Conservation (phyloP, 2,797 vertebrate genomes). For the Caiman crocodilus region DNA sequence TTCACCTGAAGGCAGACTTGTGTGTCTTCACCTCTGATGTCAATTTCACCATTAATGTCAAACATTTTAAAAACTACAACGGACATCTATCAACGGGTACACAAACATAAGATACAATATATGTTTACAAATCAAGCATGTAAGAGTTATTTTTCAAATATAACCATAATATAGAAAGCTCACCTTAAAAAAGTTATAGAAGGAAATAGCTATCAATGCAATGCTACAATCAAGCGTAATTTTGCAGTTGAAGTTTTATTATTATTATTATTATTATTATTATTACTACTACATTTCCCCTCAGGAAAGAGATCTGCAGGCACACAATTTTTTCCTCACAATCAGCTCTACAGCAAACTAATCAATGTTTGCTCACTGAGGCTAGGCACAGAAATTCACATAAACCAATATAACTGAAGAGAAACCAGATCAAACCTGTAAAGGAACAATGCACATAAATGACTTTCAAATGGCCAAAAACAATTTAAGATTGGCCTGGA, state of each 20-base stretch:
- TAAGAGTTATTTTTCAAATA: neutral
- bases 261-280: neutral
- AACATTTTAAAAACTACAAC: slow-evolving; percentile 94
- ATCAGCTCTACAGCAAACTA: neutral
- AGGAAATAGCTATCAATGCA: neutral
- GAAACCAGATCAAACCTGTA: no score
- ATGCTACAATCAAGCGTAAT: neutral
- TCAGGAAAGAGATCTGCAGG: neutral
- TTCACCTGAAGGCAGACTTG: slow-evolving; percentile 92
- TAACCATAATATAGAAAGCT: neutral
- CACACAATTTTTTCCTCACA: neutral
- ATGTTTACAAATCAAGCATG: slow-evolving; percentile 29
- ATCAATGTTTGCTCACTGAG: neutral
- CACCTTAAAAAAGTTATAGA: neutral
- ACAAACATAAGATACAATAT: slow-evolving; percentile 43
- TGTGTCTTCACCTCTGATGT: slow-evolving; percentile 90
- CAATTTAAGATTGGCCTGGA: no score
- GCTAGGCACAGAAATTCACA: neutral
- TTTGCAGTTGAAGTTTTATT: neutral
- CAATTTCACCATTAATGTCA: slow-evolving; percentile 91
- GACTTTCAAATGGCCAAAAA: no score
- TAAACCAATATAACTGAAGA: neutral
- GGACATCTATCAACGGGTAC: slow-evolving; percentile 87
- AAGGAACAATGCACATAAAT: no score
- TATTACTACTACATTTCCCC: neutral